Conservation (phyloP, 2,113 vertebrate species). For the Heterotilapia buettikoferi region DNA sequence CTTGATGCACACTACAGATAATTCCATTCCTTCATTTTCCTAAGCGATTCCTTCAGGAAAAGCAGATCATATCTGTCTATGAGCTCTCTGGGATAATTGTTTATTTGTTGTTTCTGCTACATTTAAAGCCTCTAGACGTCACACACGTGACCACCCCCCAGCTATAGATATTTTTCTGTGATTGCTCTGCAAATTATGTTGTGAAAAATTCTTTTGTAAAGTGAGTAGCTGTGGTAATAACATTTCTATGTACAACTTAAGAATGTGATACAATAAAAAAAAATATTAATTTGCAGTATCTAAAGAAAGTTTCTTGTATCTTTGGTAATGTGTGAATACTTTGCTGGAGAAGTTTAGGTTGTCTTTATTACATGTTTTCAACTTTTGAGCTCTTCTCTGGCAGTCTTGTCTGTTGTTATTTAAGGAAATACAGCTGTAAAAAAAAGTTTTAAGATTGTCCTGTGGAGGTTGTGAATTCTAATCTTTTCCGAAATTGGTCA, state of each 20-base stretch:
- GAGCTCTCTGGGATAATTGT: slow-evolving; percentile 32
- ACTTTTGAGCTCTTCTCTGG: background rate
- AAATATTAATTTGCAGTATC: background rate
- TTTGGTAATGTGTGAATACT: background rate
- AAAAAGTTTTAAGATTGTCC: background rate
- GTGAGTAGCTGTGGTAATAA: background rate
- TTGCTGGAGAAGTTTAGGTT: background rate
- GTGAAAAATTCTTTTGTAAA: background rate
- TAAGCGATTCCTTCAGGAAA: slow-evolving; percentile 35
- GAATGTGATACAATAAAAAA: background rate
- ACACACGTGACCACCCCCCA: background rate
- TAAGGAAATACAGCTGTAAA: slow-evolving; percentile 48
- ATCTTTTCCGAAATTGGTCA: background rate
- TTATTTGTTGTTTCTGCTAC: slow-evolving; percentile 59
- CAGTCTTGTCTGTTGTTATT: slow-evolving; percentile 8
- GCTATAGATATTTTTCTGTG: background rate
- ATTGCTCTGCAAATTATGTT: background rate
- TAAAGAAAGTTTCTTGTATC: background rate
- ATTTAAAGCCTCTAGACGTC: slow-evolving; percentile 25
- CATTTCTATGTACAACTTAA: background rate
- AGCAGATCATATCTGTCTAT: slow-evolving; percentile 49
- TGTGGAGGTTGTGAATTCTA: background rate
- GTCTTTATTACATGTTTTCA: background rate
- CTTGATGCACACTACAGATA: slow-evolving; percentile 16
- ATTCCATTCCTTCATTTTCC: slow-evolving; percentile 46